Evolutionary conservation across 1,140 invertebrate species (phyloP), one percentile per base, ranked within the genome.

Genomic region (Drepana arcuata): DNA sequence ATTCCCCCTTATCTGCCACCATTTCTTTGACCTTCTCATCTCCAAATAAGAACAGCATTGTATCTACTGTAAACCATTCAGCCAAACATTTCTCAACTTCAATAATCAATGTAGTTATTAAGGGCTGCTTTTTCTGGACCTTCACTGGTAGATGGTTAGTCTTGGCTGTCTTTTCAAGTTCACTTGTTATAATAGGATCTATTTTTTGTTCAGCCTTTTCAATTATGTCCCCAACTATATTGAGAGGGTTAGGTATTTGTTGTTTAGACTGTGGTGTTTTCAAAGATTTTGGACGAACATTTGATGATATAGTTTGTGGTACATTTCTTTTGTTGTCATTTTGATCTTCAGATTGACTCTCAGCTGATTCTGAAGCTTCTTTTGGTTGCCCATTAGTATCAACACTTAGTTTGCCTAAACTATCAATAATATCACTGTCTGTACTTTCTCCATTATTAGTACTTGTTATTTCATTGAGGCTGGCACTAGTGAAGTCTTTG

Each of bases 61-160:
- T 85, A 33, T 88, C 87, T 11, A 88, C 47, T n/a, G 83, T 86
- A 41, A 88, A 79, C 88, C 87, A 89, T 62, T 88, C 84, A 9
- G 80, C 66, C 13, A 89, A 42, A 59, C 77, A 83, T 59, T 85
- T 84, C 58, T 85, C 85, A 18, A 88, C 74, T 48, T 83, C 65
- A 40, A 82, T 69, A 14, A 67, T 69, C 26, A 77, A 49, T 10
- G 47, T 45, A 2, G 61, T 64, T 14, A 75, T 54, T n/a, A 58
- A 49, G n/a, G 56, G 61, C 35, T 65, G 60, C 14, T 74, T 68
- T 34, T 64, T 75, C 16, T 60, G 33, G 39, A 26, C 30, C 5
- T 35, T 2, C 42, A 68, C 68, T 14, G 1, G 27, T 7, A 26
- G 16, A 39, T 46, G 48, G 11, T 27, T 30, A 27, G 45, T 41